Evolutionary conservation across 1,140 invertebrate species (phyloP).

Genomic region (Eumaeus atala): DNA sequence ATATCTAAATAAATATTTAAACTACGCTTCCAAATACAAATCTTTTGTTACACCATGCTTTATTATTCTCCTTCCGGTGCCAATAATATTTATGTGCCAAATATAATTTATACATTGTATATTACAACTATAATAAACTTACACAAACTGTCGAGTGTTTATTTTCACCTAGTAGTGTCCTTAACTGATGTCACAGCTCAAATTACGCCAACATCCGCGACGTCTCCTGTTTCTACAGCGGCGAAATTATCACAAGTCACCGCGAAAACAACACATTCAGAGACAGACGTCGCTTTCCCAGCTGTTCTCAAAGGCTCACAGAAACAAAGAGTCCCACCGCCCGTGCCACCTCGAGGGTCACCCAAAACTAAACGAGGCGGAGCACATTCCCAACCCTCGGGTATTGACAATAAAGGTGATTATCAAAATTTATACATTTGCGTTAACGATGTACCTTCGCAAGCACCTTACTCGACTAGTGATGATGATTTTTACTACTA

Average conservation of each 20-base stretch:
- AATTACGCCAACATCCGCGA: constrained; percentile 75
- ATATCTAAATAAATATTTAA: constrained; percentile 45
- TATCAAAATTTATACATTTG: constrained; percentile 55
- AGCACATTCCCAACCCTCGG: constrained; percentile 47
- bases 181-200: constrained; percentile 69
- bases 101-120: constrained; percentile 44
- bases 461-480: constrained; percentile 56
- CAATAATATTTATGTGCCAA: constrained; percentile 39
- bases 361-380: constrained; percentile 76
- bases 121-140: constrained; percentile 48
- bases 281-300: constrained; percentile 77
- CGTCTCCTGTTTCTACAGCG: constrained; percentile 67
- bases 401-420: constrained; percentile 69
- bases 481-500: constrained; percentile 62
- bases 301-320: constrained; percentile 82
- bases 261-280: constrained; percentile 40
- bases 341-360: constrained; percentile 87
- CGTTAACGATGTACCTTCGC: constrained; percentile 48
- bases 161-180: constrained; percentile 52
- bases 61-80: constrained; percentile 42
- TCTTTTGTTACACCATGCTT: constrained; percentile 42
- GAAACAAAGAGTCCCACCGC: constrained; percentile 83
- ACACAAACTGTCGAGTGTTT: constrained; percentile 52
- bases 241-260: constrained; percentile 63
- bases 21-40: constrained; percentile 56